Evolutionary conservation across 2,797 vertebrate genomes (phyloP).

Genomic region (Scolopax bukidnonensis): DNA sequence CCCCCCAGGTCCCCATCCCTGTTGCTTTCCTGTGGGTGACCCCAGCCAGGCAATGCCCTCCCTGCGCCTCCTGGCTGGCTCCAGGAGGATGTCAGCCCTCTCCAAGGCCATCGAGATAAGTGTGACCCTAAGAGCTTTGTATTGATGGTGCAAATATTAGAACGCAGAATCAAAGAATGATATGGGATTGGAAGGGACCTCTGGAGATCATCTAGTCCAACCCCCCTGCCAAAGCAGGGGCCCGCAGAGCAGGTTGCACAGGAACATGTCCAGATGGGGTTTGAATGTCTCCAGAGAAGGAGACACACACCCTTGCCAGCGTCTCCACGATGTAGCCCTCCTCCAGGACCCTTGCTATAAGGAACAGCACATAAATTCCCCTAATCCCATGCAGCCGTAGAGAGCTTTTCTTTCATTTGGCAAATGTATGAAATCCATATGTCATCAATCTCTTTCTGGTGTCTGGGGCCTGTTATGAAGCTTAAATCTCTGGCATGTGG

Average conservation of each 20-base stretch:
- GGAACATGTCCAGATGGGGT: too few relatives aligned
- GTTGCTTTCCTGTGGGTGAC: background rate
- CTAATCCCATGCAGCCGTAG: constrained; percentile 20
- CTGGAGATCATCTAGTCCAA: too few relatives aligned
- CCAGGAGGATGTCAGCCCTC: background rate
- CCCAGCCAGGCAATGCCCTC: background rate
- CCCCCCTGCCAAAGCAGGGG: too few relatives aligned
- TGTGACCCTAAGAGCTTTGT: background rate
- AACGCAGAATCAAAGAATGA: background rate
- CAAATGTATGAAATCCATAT: constrained; percentile 60
- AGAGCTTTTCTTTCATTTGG: constrained; percentile 40
- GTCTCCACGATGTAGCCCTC: background rate
- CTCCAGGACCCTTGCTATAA: background rate
- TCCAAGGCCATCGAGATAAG: background rate
- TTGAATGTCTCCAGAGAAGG: too few relatives aligned
- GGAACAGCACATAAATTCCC: background rate
- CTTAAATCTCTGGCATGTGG: constrained; percentile 58
- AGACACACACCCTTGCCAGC: too few relatives aligned
- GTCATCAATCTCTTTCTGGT: constrained; percentile 35
- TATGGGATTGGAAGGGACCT: too few relatives aligned
- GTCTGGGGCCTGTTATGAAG: constrained; percentile 17
- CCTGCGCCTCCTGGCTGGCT: background rate
- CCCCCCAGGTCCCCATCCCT: background rate
- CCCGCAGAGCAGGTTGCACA: too few relatives aligned
- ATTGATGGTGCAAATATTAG: background rate